Conservation (phyloP, 1,140 invertebrate species). For the Chlorops oryzae region DNA sequence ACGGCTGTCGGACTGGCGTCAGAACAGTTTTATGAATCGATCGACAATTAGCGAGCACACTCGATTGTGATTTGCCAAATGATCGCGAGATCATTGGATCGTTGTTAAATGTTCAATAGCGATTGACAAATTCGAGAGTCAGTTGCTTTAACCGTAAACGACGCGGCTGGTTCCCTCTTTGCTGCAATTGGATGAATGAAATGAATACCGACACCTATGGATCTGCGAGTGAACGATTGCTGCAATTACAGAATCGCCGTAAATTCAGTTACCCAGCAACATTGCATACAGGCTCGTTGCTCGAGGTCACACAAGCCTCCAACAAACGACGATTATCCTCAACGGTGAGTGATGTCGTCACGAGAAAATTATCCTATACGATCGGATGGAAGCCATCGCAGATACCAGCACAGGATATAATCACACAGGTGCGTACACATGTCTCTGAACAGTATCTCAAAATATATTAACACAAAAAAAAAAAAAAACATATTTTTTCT, state of each 20-base stretch:
- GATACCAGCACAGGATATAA: conserved; percentile 54
- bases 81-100: too few relatives aligned
- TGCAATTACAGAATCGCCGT: conserved; percentile 40
- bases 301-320: conserved; percentile 31
- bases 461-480: not conserved
- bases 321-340: conserved; percentile 55
- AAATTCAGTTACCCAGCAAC: conserved; percentile 56
- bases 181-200: too few relatives aligned
- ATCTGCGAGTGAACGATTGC: conserved; percentile 22
- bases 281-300: conserved; percentile 45
- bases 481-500: not conserved
- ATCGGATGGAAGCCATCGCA: conserved; percentile 60
- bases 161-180: too few relatives aligned
- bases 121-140: too few relatives aligned
- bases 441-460: not conserved
- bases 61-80: too few relatives aligned
- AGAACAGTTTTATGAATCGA: too few relatives aligned
- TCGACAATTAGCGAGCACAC: too few relatives aligned
- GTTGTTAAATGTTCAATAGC: too few relatives aligned
- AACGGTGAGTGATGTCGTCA: conserved; percentile 65
- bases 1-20: too few relatives aligned
- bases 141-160: too few relatives aligned
- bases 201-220: too few relatives aligned
- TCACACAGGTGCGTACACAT: conserved; percentile 51
- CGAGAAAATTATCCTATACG: conserved; percentile 63